Base-by-base conservation (phyloP, 2,888 invertebrate species). In the Scaptomyza parva region DNA sequence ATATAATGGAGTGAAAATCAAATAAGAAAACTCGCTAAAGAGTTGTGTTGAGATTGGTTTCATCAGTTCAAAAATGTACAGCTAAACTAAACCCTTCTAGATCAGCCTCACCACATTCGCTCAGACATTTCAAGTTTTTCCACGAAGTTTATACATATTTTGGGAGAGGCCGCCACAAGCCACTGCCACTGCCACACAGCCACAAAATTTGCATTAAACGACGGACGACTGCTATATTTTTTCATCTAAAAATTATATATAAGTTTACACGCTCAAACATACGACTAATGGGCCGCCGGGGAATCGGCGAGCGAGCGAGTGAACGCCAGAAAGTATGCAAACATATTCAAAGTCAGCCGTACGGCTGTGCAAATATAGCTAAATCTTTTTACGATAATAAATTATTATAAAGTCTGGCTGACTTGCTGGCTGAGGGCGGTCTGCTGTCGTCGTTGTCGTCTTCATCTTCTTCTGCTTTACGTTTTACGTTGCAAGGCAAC, bases 381-480 rank as follows among this genome's bases (percentile, higher is more conserved):
- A 78, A 84, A 84, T 78, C 81, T 74, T 79, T 79, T 73, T 84
- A 65, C 77, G 78, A 78, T 82, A 81, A 87, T 88, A 88, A 86
- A 88, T 85, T 88, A 87, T 88, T 88, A 86, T 88, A 87, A 86
- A 88, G 86, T 84, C 86, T 80, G 83, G 52, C 80, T 69, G 60
- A 41, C 47, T 37, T 22, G 28, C 58, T 33, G 20, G 35, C 52
- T 44, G 30, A 30, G 26, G 63, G 63, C 63, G 40, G 45, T 41
- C 35, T 40, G 68, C 50, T 22, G 22, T 45, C 26, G 33, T 44
- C 37, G 62, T 37, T 39, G 20, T 24, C 58, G 43, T 47, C 48
- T 37, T 22, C 28, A 14, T 43, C 44, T 44, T 33, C 39, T 30
- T 43, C 14, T 39, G 58, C 72, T 80, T 78, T 75, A 70, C n/a